phyloP scores from a whole-genome alignment of 2,888 invertebrate genomes.

The Ephialtes manifestator region DNA sequence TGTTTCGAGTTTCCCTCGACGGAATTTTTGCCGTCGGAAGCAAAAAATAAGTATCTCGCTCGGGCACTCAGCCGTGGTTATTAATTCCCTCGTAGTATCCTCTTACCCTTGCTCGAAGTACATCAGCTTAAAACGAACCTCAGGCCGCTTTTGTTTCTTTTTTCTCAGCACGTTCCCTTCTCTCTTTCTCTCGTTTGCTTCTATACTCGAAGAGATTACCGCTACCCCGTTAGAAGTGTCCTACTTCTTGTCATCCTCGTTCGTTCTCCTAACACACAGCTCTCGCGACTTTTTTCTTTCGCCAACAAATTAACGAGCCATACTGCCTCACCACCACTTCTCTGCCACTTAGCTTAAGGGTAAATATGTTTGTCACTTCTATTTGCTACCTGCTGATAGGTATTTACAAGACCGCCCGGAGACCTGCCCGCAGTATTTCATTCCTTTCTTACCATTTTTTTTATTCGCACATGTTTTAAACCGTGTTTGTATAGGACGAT shows the following conservation, averaged over 20 bases:
- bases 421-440: not conserved
- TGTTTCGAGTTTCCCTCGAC: slow-evolving; percentile 29
- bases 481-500: not conserved
- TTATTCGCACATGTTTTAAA: not conserved
- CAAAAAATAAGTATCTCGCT: slow-evolving; percentile 38
- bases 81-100: slow-evolving; percentile 58
- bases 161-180: not conserved
- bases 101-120: slow-evolving; percentile 44
- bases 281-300: not conserved
- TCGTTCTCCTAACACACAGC: slow-evolving; percentile 10
- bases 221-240: slow-evolving; percentile 11
- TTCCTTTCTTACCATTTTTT: not conserved
- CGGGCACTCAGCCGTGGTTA: slow-evolving; percentile 58
- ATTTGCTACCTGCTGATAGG: slow-evolving; percentile 1
- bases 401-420: not conserved
- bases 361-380: slow-evolving; percentile 32
- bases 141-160: slow-evolving; percentile 5
- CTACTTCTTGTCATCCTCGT: slow-evolving; percentile 17
- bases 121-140: slow-evolving; percentile 61
- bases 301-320: slow-evolving; percentile 27
- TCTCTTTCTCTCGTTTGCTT: not conserved
- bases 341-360: slow-evolving; percentile 29
- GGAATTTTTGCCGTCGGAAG: not conserved
- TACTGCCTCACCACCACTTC: not conserved
- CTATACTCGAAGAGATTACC: slow-evolving; percentile 41